These are phyloP conservation scores for Morpho deidamia DNA, from an alignment of 2,888 invertebrate species.

Conservation along the genomic window DNA sequence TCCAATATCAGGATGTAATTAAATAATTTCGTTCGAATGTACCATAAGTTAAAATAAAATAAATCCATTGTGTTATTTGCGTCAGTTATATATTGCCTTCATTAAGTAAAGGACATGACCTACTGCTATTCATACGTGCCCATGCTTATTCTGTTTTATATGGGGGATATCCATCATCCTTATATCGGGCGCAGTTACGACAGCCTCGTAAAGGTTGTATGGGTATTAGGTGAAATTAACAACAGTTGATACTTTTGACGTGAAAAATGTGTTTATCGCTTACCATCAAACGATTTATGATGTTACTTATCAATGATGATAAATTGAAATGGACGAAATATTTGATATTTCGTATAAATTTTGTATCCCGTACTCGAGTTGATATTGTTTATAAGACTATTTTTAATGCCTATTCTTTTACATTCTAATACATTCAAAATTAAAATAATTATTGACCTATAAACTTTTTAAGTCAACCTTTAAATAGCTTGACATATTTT, in stretches of 20 bases:
- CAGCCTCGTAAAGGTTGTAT: conserved; percentile 64
- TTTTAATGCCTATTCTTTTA: too few species aligned
- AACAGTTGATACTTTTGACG: conserved; percentile 69
- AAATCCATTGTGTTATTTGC: neutral
- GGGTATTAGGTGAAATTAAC: conserved; percentile 72
- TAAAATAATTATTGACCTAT: too few species aligned
- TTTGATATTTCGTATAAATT: neutral
- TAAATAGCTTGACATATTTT: too few species aligned
- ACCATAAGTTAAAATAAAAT: neutral
- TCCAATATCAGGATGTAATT: too few species aligned
- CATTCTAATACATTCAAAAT: too few species aligned
- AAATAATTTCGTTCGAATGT: neutral
- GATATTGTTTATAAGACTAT: neutral
- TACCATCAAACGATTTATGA: conserved; percentile 36
- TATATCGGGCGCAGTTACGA: conserved; percentile 63
- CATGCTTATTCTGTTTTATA: conserved; percentile 50
- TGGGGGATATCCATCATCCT: conserved; percentile 67
- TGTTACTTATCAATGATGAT: conserved; percentile 11
- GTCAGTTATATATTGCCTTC: neutral
- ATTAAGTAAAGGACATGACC: conserved; percentile 2
- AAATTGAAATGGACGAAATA: conserved; percentile 6
- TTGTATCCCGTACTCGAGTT: too few species aligned
- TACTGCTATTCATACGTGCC: conserved; percentile 14
- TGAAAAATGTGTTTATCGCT: conserved; percentile 55
- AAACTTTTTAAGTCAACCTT: too few species aligned